Base-by-base conservation (phyloP, 2,113 vertebrate genomes). In the Tetrax tetrax region DNA sequence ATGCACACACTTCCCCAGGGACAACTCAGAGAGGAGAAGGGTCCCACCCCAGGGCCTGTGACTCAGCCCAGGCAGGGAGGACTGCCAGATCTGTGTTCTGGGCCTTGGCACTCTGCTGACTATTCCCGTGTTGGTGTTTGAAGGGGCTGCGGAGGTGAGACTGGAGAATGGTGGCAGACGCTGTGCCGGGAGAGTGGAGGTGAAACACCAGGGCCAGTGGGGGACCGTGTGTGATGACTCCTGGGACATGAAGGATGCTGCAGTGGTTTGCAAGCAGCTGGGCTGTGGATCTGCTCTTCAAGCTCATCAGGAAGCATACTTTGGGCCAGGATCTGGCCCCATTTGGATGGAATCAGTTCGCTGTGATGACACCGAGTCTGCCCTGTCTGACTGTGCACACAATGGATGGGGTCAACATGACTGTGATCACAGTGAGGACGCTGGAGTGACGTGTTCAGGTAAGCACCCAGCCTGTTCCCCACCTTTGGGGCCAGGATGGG, bases 371-470 rank as follows among this genome's bases (percentile, higher is more conserved):
- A 63, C 27, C 2, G 87, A 95, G 63, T 24, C 60, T 35, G 33
- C 74, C 14, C 41, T 95, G n/a, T 59, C 88, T n/a, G 84, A 94
- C 17, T 95, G 94, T 38, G 7, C 10, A 12, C 38, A 83, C 31
- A 47, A 16, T 12, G 45, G 45, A 47, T 47, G 45, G 45, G 45
- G 45, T 47, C 45, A 47, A 47, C 45, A 47, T 18, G 14, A 13
- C 45, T 47, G 45, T 47, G 45, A 47, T 47, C 45, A 95, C 24
- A 11, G 1, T 14, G 29, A 31, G 8, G 94, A 94, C 13, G 70
- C 91, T 21, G 87, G 69, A 45, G 75, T 93, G 23, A 41, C 37
- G 29, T 95, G 93, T 57, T 33, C 80, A 93, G 91, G 92, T 93
- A 69, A 93, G 77, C 14, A 12, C 7, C 5, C 37, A 79, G 24